Evolutionary conservation across 2,888 invertebrate species (phyloP).

Genomic region (Dusona sp.): DNA sequence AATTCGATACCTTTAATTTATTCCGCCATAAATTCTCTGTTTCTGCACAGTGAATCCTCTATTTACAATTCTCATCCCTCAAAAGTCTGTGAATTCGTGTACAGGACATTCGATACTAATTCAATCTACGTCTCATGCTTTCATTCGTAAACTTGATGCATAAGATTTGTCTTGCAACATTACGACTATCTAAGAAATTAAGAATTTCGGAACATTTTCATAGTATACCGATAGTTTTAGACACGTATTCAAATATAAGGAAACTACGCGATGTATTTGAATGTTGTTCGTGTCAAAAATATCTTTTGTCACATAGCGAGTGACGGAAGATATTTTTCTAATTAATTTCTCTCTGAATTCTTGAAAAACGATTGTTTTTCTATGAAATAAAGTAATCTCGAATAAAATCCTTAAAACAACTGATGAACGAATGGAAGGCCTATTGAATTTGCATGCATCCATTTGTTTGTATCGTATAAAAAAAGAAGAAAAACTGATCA

Average conservation of each 20-base stretch:
- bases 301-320: not conserved
- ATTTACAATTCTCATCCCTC: conserved; percentile 51
- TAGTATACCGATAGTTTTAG: not conserved
- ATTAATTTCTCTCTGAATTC: not conserved
- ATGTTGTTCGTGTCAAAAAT: not conserved
- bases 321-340: not conserved
- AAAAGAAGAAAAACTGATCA: not conserved
- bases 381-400: too few species aligned
- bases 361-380: not conserved
- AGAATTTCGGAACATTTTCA: not conserved
- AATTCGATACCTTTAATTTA: conserved; percentile 74
- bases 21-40: conserved; percentile 74
- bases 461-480: not conserved
- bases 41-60: conserved; percentile 50
- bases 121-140: not conserved
- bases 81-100: conserved; percentile 12
- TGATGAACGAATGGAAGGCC: not conserved
- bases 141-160: not conserved
- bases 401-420: too few species aligned
- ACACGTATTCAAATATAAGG: not conserved
- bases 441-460: not conserved
- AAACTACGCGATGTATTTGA: not conserved
- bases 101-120: conserved; percentile 12
- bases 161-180: not conserved
- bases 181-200: not conserved